A percentile compares a stretch with the other conserved stretches of the same genome.
Conservation (phyloP, 2,113 vertebrate species). For the Enhydra lutris region DNA sequence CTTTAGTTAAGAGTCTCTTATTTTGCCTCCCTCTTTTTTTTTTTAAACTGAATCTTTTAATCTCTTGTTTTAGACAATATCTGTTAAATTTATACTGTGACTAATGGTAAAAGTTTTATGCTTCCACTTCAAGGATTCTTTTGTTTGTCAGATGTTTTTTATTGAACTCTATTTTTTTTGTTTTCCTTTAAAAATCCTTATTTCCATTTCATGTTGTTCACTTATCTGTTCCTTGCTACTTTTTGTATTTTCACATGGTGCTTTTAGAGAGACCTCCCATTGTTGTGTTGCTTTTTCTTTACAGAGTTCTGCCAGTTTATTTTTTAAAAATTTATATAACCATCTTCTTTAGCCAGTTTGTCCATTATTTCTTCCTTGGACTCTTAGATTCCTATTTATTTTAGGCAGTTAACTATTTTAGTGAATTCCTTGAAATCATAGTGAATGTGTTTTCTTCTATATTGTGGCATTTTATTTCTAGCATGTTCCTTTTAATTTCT, state of each 20-base stretch:
- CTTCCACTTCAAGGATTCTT: background rate
- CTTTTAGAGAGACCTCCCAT: background rate
- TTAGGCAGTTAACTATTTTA: background rate
- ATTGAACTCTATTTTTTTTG: background rate
- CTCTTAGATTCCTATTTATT: background rate
- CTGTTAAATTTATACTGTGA: background rate
- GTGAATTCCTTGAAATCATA: slow-evolving; percentile 4
- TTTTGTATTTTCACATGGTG: background rate
- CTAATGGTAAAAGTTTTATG: background rate
- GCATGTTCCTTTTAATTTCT: background rate
- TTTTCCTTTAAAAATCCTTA: background rate
- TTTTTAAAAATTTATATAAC: background rate
- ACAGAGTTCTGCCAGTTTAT: background rate
- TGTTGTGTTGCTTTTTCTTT: background rate
- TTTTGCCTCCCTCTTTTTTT: background rate
- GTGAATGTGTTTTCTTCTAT: background rate
- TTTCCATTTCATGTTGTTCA: background rate
- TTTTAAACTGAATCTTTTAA: background rate
- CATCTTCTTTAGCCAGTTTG: background rate
- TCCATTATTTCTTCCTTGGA: background rate
- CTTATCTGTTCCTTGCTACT: background rate
- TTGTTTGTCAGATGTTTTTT: background rate
- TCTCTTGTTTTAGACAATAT: background rate
- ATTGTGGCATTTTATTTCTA: background rate
- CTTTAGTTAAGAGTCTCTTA: background rate